Conservation (phyloP, 2,113 vertebrate genomes). For the Peromyscus polionotus region DNA sequence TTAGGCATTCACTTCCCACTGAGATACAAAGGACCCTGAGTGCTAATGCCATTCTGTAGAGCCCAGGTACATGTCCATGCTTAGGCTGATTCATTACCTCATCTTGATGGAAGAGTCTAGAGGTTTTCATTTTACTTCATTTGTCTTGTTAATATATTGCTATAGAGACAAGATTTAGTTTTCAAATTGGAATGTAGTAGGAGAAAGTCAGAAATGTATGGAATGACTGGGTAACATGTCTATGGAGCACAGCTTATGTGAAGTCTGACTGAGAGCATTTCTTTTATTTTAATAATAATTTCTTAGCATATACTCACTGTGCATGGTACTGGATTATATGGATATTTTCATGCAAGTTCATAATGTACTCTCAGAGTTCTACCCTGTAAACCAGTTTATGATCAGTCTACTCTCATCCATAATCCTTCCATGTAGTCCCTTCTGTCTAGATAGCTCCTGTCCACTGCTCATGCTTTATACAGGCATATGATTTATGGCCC, state of each 20-base stretch:
- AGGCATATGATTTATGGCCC: background rate
- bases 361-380: background rate
- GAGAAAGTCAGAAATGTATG: background rate
- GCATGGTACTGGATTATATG: background rate
- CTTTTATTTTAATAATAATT: background rate
- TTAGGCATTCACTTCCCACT: background rate
- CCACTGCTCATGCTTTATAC: too few species aligned
- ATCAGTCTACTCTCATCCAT: background rate
- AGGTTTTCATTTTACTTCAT: background rate
- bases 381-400: too few species aligned
- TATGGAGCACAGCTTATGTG: background rate
- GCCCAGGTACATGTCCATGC: background rate
- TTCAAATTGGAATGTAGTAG: background rate
- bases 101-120: background rate
- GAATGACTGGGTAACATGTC: background rate
- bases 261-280: background rate
- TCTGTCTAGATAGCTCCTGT: background rate
- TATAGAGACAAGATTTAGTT: background rate
- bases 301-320: background rate
- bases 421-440: too few species aligned
- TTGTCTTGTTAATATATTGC: background rate
- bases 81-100: background rate
- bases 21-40: background rate
- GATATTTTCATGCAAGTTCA: background rate
- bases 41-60: background rate